Percentiles rank a stretch among this genome's conserved stretches.
These are phyloP conservation scores for Drosophila oshimai DNA, from an alignment of 1,140 invertebrate species.

Conservation along the genomic window DNA sequence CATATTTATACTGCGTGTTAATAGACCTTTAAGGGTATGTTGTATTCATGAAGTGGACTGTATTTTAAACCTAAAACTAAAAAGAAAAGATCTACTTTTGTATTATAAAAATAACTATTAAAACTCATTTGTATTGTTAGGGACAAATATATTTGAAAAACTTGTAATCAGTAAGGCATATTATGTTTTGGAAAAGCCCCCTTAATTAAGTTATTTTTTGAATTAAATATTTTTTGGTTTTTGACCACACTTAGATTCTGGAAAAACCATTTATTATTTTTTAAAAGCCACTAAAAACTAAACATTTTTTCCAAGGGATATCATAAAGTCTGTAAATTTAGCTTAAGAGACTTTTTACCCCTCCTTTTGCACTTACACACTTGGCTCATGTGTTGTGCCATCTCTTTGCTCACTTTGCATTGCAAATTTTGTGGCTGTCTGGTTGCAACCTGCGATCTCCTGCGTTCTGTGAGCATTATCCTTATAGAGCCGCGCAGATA, in stretches of 20 bases:
- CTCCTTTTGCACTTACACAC: conserved; percentile 27
- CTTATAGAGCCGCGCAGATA: conserved; percentile 47
- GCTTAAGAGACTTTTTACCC: not conserved
- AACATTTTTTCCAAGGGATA: not conserved
- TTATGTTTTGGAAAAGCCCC: no score
- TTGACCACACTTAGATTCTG: no score
- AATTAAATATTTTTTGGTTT: no score
- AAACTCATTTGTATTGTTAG: no score
- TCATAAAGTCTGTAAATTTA: not conserved
- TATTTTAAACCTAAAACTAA: not conserved
- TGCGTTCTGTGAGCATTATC: conserved; percentile 57
- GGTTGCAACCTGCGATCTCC: conserved; percentile 60
- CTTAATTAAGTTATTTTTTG: no score
- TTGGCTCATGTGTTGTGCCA: not conserved
- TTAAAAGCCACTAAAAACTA: not conserved
- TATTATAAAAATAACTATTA: no score
- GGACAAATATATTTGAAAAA: no score
- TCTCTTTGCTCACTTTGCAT: conserved; percentile 47
- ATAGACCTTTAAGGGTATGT: not conserved
- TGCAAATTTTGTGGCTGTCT: conserved; percentile 53
- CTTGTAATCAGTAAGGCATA: no score
- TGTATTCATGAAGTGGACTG: not conserved
- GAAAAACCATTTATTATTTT: not conserved
- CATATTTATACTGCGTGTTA: conserved; percentile 25
- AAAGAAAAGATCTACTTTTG: no score